phyloP scores from a whole-genome alignment of 2,888 invertebrate genomes.

The Eupeodes latifasciatus region DNA sequence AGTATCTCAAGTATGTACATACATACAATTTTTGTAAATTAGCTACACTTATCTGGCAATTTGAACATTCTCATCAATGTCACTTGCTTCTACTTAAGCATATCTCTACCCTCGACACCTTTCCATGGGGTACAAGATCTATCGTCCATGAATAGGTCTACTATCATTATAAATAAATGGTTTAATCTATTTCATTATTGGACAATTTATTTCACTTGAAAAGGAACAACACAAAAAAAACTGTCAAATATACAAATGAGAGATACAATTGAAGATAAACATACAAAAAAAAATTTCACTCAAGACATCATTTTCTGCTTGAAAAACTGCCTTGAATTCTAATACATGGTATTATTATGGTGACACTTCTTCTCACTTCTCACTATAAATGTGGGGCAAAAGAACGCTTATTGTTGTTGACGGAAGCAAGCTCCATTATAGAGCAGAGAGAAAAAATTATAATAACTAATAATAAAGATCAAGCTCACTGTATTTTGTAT shows the following conservation, averaged over 20 bases:
- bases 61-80: not conserved
- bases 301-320: slow-evolving; percentile 2
- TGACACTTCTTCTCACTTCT: slow-evolving; percentile 16
- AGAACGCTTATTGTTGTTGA: no score
- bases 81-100: not conserved
- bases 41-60: not conserved
- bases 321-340: slow-evolving; percentile 28
- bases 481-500: not conserved
- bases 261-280: not conserved
- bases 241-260: not conserved
- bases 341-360: not conserved
- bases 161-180: not conserved
- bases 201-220: slow-evolving; percentile 1
- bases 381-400: no score
- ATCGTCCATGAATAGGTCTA: not conserved
- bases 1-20: no score
- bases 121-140: not conserved
- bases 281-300: not conserved
- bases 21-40: no score
- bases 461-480: not conserved
- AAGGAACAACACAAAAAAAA: not conserved
- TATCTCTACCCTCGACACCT: not conserved
- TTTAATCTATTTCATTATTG: slow-evolving; percentile 19
- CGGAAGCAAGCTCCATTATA: not conserved
- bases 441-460: not conserved